Evolutionary conservation across 2,888 invertebrate genomes (phyloP), one percentile per base, ranked within the genome.

Genomic region (Elmis aenea): DNA sequence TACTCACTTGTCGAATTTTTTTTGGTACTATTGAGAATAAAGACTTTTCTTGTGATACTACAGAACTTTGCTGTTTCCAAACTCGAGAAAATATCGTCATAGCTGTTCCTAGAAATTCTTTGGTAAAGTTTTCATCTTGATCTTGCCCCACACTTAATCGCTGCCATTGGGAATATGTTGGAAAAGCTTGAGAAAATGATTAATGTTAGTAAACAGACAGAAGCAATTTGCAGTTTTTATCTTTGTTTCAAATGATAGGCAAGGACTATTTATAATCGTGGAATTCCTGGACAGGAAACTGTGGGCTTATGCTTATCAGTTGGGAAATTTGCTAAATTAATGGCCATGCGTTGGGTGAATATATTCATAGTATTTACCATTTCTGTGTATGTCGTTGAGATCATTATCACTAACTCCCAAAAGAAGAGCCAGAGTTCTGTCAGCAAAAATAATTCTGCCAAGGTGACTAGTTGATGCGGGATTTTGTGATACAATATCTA

Each of bases 91-190:
- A 70, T 44, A 87, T 87, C 12, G 83, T 81, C 45, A 88, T 84
- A 0, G 89, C 87, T 4, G 85, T 81, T 0, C 83, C 82, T n/a
- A 91, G 70, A 57, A 90, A 85, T 43, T 87, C 85, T 46, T 85
- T 85, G 18, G 89, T 87, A 59, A 88, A 87, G 0, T 82, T 81
- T 32, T 85, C 84, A 63, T 90, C 90, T 59, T 88, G 85, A 58
- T 89, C 88, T 28, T 83, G 80, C 1, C 74, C 74, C 10, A 85
- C 83, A 25, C 75, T 76, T 70, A 86, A 83, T 61, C 85, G 81
- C 40, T 81, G 79, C 90, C 90, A 91, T 55, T 83, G 80, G 38
- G 81, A 77, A 59, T 84, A 88, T 26, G 77, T 76, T 2, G 83
- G 77, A 50, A 86, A 74, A 28, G 80, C 84, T 73, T 13, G 28